Evolutionary conservation across 2,888 invertebrate species (phyloP), one percentile per base, ranked within the genome.

Genomic region (Drosophila buzzatii): DNA sequence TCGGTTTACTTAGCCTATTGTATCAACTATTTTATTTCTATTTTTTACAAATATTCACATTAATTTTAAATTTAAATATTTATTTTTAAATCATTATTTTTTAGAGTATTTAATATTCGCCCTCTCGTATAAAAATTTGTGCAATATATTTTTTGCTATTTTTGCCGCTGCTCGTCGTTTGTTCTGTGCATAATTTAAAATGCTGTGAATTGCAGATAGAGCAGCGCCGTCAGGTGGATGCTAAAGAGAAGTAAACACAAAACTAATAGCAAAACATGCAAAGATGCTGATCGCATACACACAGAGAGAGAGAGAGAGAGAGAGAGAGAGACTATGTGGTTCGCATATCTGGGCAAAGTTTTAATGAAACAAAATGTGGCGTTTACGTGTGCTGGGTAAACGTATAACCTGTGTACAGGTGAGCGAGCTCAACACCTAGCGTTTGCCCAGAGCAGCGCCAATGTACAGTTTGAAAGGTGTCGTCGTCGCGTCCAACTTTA

Each of bases 361-460:
- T 86, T 84, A 87, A 84, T 87, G 84, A 86, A 87, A 87, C 86
- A 82, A 85, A 86, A 72, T 86, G 86, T 72, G 73, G 81, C 70
- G 65, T 45, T 47, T 6, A 55, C 35, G 45, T 20, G 49, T 60
- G 57, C 44, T n/a, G 44, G 53, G 57, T 44, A 47, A 33, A 37
- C 10, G 65, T 68, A 70, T 37, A 44, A 44, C 72, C 47, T 18
- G 42, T 66, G 60, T 3, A 45, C 5, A 64, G 42, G 20, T 59
- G 44, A 16, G 27, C 55, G 35, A 6, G 37, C 6, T 35, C 18
- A 14, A 27, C 42, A 70, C 27, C 41, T 55, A 47, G 49, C 53
- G 44, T 72, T 23, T 14, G 69, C 77, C 47, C 55, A 35, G 49
- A 60, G 65, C 79, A 73, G 47, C 65, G 67, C 65, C 73, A 64